These are phyloP conservation scores for Ophraella communa DNA, from an alignment of 2,888 invertebrate genomes.

Conservation along the genomic window DNA sequence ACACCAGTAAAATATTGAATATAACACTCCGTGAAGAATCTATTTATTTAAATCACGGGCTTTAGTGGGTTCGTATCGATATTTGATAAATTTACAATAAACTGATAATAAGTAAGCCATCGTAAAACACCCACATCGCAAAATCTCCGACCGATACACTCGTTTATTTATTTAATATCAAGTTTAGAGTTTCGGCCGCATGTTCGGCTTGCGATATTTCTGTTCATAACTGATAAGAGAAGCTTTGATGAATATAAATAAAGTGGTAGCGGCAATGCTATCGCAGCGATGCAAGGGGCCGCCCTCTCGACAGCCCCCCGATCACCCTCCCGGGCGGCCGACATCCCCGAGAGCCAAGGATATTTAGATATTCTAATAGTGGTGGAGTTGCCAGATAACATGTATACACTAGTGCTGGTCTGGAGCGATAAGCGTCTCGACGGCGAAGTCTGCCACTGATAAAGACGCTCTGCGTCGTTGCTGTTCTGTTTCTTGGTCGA, in stretches of 20 bases:
- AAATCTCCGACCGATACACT: not conserved
- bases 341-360: conserved; percentile 54
- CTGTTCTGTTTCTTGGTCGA: conserved; percentile 54
- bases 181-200: conserved; percentile 7
- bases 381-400: conserved; percentile 59
- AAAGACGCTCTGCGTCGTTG: conserved; percentile 59
- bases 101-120: not conserved
- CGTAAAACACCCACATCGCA: not conserved
- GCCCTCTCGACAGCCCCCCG: conserved; percentile 37
- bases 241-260: conserved; percentile 62
- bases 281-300: conserved; percentile 55
- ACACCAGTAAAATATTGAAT: too few relatives aligned
- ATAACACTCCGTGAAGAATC: too few relatives aligned
- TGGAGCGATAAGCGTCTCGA: conserved; percentile 58
- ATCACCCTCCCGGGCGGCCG: conserved; percentile 39
- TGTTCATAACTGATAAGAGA: conserved; percentile 59
- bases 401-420: conserved; percentile 58
- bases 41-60: too few relatives aligned
- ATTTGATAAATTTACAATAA: too few relatives aligned
- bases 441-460: conserved; percentile 58
- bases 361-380: conserved; percentile 62
- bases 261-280: conserved; percentile 56
- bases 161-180: not conserved
- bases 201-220: conserved; percentile 49
- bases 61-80: too few relatives aligned